These are phyloP conservation scores for Polyommatus iphigenia DNA, from an alignment of 2,888 invertebrate species.

Conservation along the genomic window DNA sequence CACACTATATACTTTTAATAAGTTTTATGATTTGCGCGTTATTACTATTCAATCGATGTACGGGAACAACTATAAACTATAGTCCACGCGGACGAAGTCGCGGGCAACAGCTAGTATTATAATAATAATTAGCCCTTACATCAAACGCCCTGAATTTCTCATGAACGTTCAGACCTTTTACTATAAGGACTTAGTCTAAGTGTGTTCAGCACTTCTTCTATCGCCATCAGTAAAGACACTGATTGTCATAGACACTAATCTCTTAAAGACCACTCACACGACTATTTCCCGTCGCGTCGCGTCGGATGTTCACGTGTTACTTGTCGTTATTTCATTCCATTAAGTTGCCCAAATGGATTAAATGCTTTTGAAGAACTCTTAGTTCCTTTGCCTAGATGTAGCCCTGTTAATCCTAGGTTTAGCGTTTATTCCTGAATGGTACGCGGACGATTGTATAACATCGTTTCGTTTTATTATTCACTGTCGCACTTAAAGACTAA, in stretches of 20 bases:
- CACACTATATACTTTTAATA: too few relatives aligned
- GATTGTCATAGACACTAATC: background rate
- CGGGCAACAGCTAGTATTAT: too few relatives aligned
- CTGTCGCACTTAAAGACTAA: too few relatives aligned
- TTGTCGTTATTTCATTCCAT: conserved; percentile 9
- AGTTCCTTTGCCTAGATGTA: background rate
- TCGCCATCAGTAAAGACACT: background rate
- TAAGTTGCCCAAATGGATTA: conserved; percentile 1
- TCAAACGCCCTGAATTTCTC: too few relatives aligned
- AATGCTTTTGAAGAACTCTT: background rate
- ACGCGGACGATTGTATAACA: background rate
- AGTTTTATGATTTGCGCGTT: too few relatives aligned
- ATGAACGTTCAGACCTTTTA: too few relatives aligned
- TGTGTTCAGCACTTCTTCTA: background rate
- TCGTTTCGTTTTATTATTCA: too few relatives aligned
- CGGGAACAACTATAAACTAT: too few relatives aligned
- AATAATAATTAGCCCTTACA: too few relatives aligned
- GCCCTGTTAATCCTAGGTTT: background rate
- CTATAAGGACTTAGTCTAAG: too few relatives aligned
- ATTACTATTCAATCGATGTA: too few relatives aligned
- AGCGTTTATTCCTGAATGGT: background rate
- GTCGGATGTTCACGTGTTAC: background rate
- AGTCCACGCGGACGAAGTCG: too few relatives aligned
- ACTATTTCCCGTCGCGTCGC: background rate
- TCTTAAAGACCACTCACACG: background rate